Evolutionary conservation across 1,140 invertebrate species (phyloP), one percentile per base, ranked within the genome.

Genomic region (Anoplophora glabripennis): DNA sequence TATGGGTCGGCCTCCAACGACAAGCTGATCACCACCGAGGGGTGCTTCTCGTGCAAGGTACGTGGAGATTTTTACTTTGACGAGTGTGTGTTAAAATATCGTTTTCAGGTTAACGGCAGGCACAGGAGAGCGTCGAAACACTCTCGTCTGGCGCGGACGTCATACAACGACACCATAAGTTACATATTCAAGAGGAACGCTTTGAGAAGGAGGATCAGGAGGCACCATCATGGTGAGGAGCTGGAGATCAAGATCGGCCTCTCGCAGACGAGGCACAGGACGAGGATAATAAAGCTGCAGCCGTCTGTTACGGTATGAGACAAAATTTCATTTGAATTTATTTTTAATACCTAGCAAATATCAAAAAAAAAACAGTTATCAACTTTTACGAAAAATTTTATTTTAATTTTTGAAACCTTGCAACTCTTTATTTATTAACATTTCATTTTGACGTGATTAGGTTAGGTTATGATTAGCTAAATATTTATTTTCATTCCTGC

Each of bases 31-130:
- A 88, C 89, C 1, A 92, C 89, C 0, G 92, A 95, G 77, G 92
- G 91, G 4, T 94, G 92, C 77, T 94, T 94, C 78, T 89, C 89
- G 12, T 95, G 92, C 81, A 90, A 93, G 80, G 87, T 92, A 72
- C 59, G 61, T 41, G 9, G 35, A 7, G 10, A 44, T 14, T 12
- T 12, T 11, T 12, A 52, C 9, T n/a, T 52, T 37, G 10, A 17
- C 33, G 15, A 52, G 4, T n/a, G 35, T 17, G 52, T n/a, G 12
- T 34, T 51, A 14, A 48, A 36, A 49, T 54, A 28, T 18, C 4
- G 54, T 52, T 60, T 59, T 40, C 59, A 76, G 75, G 45, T 74
- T 1, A 80, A 78, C 53, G 79, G 74, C 44, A 68, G 77, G 60
- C 77, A 78, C 62, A 62, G 77, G 21, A 62, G 78, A 15, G 69